Conservation (phyloP, 2,113 vertebrate species). For the Ploceus nigricollis region DNA sequence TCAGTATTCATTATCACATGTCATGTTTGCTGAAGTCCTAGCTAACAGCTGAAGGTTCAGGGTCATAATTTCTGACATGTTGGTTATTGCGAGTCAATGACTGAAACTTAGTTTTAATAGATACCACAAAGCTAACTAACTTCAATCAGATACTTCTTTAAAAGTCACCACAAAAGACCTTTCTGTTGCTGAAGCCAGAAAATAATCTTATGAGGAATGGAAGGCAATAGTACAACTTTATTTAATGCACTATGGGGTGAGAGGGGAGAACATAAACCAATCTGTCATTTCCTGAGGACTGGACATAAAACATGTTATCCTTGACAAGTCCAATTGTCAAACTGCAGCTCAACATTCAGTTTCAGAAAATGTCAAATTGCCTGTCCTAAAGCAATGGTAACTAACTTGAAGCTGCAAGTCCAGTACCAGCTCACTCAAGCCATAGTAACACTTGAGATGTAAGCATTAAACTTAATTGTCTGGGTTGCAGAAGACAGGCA, state of each 20-base stretch:
- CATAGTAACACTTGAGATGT: neutral
- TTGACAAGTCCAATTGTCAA: neutral
- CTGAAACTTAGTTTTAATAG: neutral
- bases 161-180: constrained; percentile 8
- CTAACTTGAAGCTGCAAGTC: neutral
- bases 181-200: neutral
- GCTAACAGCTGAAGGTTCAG: neutral
- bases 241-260: neutral
- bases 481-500: rapidly evolving
- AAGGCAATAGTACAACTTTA: neutral
- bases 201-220: neutral
- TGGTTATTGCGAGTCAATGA: neutral
- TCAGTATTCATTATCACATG: constrained; percentile 27
- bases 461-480: neutral
- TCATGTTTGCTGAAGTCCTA: neutral
- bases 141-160: neutral
- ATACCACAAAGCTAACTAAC: neutral
- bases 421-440: neutral
- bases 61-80: neutral
- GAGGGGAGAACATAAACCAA: neutral
- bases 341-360: neutral
- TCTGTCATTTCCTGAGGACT: neutral
- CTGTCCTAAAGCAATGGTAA: neutral
- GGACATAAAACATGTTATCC: neutral
- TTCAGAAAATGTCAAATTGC: neutral